These are phyloP conservation scores for Hemicrepidius hirtus DNA, from an alignment of 2,888 invertebrate species.

Conservation along the genomic window DNA sequence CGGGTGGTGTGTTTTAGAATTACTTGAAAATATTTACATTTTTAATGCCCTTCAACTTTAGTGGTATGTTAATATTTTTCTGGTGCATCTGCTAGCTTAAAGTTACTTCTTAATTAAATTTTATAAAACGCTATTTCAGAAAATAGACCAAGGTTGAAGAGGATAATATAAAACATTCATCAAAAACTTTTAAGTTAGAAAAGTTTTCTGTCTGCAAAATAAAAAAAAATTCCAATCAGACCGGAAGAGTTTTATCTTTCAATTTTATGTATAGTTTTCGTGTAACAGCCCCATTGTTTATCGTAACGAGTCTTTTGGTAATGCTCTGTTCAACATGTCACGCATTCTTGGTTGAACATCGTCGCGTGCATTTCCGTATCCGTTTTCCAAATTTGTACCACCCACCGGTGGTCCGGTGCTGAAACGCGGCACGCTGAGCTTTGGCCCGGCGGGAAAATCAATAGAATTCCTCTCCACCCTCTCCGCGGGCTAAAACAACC, in stretches of 20 bases:
- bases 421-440: constrained; percentile 37
- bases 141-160: constrained; percentile 14
- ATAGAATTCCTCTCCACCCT: constrained; percentile 51
- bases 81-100: neutral
- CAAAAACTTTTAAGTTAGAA: constrained; percentile 6
- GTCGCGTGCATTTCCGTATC: constrained; percentile 36
- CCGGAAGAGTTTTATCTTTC: neutral
- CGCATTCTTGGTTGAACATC: constrained; percentile 14
- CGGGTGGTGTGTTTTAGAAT: neutral
- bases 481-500: constrained; percentile 49
- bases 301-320: neutral
- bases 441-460: constrained; percentile 55
- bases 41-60: neutral
- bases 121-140: neutral
- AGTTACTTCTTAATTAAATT: constrained; percentile 1
- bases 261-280: neutral
- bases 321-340: constrained; percentile 19
- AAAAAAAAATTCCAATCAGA: neutral
- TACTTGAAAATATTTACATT: constrained; percentile 15
- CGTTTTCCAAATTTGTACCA: constrained; percentile 34
- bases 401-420: constrained; percentile 38
- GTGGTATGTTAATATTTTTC: neutral
- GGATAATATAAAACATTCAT: neutral
- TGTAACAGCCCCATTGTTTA: neutral
- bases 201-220: constrained; percentile 6